Percentiles rank a stretch among this genome's conserved stretches.
phyloP scores from a whole-genome alignment of 2,888 invertebrate species.

The Schrankia costaestrigalis region DNA sequence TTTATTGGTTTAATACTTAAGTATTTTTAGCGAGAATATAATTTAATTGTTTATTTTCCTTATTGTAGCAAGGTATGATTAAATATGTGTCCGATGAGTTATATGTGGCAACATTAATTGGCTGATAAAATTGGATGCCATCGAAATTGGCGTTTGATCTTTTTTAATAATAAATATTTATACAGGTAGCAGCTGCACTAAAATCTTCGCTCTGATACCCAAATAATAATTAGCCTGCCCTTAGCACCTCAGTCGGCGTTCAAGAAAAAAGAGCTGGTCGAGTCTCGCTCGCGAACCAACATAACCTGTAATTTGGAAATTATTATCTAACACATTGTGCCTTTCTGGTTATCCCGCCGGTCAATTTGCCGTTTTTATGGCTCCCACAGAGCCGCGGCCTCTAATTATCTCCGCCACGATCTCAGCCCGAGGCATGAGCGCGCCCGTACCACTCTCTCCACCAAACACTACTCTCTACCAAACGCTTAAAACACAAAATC shows the following conservation, averaged over 20 bases:
- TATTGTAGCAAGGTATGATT: conserved; percentile 9
- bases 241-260: conserved; percentile 76
- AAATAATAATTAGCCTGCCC: conserved; percentile 80
- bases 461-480: conserved; percentile 25
- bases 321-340: conserved; percentile 82
- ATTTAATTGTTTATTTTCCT: conserved; percentile 11
- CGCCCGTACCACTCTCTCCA: conserved; percentile 18
- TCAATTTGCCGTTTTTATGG: conserved; percentile 81
- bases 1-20: conserved; percentile 5
- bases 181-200: conserved; percentile 81
- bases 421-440: conserved; percentile 66
- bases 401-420: conserved; percentile 79
- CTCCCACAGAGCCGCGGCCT: conserved; percentile 78
- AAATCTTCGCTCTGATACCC: conserved; percentile 75
- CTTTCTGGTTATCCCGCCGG: conserved; percentile 81
- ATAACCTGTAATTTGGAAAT: conserved; percentile 81
- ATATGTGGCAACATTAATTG: conserved; percentile 43
- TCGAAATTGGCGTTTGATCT: conserved; percentile 72
- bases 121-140: conserved; percentile 64
- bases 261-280: conserved; percentile 68
- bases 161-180: conserved; percentile 79
- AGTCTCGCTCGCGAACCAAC: conserved; percentile 73
- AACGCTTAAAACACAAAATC: conserved; percentile 34
- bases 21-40: conserved; percentile 1
- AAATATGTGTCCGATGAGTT: conserved; percentile 14